Evolutionary conservation across 2,888 invertebrate species (phyloP).

Genomic region (Norana najaformis): DNA sequence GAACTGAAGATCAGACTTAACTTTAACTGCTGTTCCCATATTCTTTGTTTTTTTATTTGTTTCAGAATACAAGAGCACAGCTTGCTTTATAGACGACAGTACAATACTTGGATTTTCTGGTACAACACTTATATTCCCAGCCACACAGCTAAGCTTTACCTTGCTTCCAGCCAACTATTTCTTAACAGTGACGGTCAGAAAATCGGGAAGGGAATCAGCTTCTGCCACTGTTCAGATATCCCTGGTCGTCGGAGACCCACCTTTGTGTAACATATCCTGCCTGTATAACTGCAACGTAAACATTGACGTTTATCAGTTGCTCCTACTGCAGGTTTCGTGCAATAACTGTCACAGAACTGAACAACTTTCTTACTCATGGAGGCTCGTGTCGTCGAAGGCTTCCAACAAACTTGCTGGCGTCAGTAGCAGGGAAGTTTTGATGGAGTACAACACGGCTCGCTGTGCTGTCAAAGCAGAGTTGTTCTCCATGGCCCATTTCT

Average conservation of each 20-base stretch:
- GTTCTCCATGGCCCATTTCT: neutral
- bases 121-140: neutral
- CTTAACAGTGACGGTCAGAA: neutral
- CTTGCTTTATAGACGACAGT: neutral
- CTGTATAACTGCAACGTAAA: neutral
- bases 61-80: neutral
- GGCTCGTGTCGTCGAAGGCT: neutral
- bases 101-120: neutral
- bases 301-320: neutral
- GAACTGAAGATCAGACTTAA: neutral
- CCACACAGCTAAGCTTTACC: neutral
- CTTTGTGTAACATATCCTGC: neutral
- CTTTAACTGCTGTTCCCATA: no score
- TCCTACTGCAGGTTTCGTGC: no score
- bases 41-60: neutral
- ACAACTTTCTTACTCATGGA: neutral
- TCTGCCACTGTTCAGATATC: neutral
- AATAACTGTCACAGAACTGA: neutral
- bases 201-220: neutral
- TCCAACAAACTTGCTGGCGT: slow-evolving; percentile 4
- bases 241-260: neutral
- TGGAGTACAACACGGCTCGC: neutral
- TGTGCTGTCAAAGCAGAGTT: neutral
- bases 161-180: neutral
- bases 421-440: neutral